Conservation (phyloP, 2,113 vertebrate genomes). For the Nematolebias whitei region DNA sequence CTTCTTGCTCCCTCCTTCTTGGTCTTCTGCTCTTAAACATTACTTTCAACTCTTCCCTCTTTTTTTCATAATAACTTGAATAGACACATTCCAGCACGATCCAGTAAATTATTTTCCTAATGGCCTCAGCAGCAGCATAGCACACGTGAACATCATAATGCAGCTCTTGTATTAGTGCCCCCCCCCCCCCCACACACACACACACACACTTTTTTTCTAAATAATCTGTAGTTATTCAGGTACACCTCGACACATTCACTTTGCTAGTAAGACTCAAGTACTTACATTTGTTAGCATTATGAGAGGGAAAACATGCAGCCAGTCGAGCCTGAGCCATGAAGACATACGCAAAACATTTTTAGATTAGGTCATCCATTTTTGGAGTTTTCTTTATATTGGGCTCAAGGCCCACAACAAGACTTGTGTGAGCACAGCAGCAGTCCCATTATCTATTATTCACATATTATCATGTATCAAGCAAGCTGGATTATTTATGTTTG, state of each 20-base stretch:
- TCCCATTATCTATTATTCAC: conserved; percentile 78
- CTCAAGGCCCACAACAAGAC: conserved; percentile 56
- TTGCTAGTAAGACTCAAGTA: conserved; percentile 73
- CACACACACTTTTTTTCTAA: conserved; percentile 66
- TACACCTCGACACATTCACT: conserved; percentile 27
- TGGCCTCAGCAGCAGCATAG: conserved; percentile 56
- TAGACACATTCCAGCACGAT: conserved; percentile 77
- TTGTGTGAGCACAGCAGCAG: conserved; percentile 65
- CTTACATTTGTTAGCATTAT: conserved; percentile 65
- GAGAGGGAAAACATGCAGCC: conserved; percentile 21
- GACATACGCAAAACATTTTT: conserved; percentile 64
- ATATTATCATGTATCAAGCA: conserved; percentile 74
- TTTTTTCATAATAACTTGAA: conserved; percentile 64
- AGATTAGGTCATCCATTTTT: conserved; percentile 74
- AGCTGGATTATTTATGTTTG: conserved; percentile 74
- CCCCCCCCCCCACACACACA: background rate
- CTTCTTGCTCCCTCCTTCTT: conserved; percentile 28
- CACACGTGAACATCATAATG: conserved; percentile 77
- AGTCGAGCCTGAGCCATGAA: conserved; percentile 40
- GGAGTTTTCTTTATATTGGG: conserved; percentile 43
- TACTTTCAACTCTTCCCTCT: conserved; percentile 63
- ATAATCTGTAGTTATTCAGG: conserved; percentile 69
- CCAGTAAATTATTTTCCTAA: conserved; percentile 69
- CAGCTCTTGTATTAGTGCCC: conserved; percentile 51
- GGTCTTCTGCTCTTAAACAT: conserved; percentile 54